phyloP scores from a whole-genome alignment of 2,888 invertebrate species.

The Eilema sororculum region DNA sequence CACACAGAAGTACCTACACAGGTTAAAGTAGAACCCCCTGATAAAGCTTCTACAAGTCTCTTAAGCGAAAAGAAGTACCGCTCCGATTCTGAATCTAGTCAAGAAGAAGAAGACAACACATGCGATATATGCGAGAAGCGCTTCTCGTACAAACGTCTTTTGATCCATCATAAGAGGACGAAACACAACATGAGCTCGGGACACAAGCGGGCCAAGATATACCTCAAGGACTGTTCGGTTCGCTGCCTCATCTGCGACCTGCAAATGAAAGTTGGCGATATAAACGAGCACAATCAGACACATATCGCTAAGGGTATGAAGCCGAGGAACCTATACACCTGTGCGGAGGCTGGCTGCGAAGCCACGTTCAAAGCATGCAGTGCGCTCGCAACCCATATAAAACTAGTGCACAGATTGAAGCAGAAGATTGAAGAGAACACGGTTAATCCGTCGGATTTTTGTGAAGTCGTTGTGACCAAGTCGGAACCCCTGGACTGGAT shows the following conservation, averaged over 20 bases:
- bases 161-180: conserved; percentile 78
- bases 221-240: conserved; percentile 78
- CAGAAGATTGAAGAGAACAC: conserved; percentile 56
- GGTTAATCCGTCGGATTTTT: conserved; percentile 82
- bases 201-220: conserved; percentile 76
- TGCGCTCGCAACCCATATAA: conserved; percentile 77
- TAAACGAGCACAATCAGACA: conserved; percentile 80
- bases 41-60: conserved; percentile 57
- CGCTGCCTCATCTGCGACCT: conserved; percentile 80
- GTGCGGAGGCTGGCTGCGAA: conserved; percentile 69
- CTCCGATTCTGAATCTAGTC: conserved; percentile 76
- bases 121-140: conserved; percentile 84
- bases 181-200: conserved; percentile 82
- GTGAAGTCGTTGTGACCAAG: conserved; percentile 86
- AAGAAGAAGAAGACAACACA: conserved; percentile 78
- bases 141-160: conserved; percentile 78
- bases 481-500: conserved; percentile 82
- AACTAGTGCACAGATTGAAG: conserved; percentile 74
- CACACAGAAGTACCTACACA: conserved; percentile 59
- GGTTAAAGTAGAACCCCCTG: conserved; percentile 69
- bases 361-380: conserved; percentile 79
- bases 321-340: conserved; percentile 81
- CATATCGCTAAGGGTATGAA: conserved; percentile 77
- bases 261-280: conserved; percentile 78
- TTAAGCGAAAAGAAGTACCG: conserved; percentile 55